phyloP scores from a whole-genome alignment of 2,888 invertebrate genomes.

The Geophilus truncorum region DNA sequence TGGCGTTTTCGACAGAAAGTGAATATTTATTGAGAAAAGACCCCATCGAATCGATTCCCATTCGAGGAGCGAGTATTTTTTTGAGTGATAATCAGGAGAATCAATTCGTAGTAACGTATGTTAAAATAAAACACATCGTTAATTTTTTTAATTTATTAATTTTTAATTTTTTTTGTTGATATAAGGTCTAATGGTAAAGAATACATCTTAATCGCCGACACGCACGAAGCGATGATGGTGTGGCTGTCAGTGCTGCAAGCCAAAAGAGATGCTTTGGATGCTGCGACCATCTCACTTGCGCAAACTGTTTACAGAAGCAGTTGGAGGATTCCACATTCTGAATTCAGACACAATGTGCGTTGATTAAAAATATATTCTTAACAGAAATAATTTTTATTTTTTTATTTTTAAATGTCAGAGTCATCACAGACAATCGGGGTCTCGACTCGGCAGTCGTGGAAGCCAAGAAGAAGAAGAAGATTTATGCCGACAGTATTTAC shows the following conservation, averaged over 20 bases:
- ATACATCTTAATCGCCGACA: constrained; percentile 50
- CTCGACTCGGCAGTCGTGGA: neutral
- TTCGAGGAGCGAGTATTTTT: constrained; percentile 47
- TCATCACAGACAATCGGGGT: neutral
- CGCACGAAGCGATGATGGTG: constrained; percentile 53
- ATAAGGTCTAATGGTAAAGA: constrained; percentile 42
- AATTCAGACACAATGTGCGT: neutral
- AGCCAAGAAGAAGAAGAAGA: neutral
- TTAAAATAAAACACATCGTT: neutral
- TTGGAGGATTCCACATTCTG: neutral
- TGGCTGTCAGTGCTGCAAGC: constrained; percentile 52
- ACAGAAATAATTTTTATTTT: neutral
- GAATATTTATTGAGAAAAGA: constrained; percentile 43
- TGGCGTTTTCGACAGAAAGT: constrained; percentile 45
- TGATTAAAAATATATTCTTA: neutral
- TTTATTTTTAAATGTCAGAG: too few species aligned
- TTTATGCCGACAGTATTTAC: neutral
- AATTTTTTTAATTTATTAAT: neutral
- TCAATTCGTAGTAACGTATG: constrained; percentile 50
- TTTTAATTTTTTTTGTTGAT: too few species aligned
- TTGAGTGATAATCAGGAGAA: constrained; percentile 47
- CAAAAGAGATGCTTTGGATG: constrained; percentile 37
- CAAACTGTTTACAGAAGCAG: neutral
- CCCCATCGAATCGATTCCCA: constrained; percentile 45
- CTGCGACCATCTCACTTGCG: constrained; percentile 25